A percentile compares a stretch with the other conserved stretches of the same genome.
Evolutionary conservation across 2,888 invertebrate genomes (phyloP).

Genomic region (Craniophora ligustri): DNA sequence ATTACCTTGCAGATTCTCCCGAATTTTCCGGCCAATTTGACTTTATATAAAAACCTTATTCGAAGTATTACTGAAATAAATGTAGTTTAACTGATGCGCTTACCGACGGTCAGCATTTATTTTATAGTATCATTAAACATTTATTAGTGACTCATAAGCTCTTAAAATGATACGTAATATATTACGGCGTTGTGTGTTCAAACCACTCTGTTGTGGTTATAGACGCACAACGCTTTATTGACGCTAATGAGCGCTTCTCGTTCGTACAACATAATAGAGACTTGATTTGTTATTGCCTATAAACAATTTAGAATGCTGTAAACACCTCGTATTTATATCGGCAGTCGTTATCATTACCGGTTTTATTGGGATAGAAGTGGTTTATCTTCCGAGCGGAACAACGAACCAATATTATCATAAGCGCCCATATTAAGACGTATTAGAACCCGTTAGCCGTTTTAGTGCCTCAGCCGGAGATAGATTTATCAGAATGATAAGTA

Average conservation of each 20-base stretch:
- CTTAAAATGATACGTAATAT: constrained; percentile 4
- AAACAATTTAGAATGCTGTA: background rate
- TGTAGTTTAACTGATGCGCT: no score
- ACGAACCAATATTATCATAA: no score
- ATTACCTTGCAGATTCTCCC: no score
- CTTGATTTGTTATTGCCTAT: background rate
- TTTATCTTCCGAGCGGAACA: no score
- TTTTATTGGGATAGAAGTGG: background rate
- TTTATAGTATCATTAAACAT: background rate
- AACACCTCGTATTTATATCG: background rate
- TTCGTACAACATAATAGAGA: background rate
- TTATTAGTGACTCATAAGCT: background rate
- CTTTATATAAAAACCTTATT: no score
- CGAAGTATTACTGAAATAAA: no score
- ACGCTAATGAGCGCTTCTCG: background rate
- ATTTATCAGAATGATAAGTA: no score
- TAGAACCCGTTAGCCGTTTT: no score
- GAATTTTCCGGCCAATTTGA: no score
- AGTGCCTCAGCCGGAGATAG: no score
- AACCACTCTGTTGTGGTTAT: background rate
- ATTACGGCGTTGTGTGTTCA: background rate
- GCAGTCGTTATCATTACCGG: background rate
- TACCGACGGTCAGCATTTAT: no score
- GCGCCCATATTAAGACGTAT: no score
- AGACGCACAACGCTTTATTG: constrained; percentile 18